These are phyloP conservation scores for Tribolium madens DNA, from an alignment of 1,140 invertebrate species.

Conservation along the genomic window DNA sequence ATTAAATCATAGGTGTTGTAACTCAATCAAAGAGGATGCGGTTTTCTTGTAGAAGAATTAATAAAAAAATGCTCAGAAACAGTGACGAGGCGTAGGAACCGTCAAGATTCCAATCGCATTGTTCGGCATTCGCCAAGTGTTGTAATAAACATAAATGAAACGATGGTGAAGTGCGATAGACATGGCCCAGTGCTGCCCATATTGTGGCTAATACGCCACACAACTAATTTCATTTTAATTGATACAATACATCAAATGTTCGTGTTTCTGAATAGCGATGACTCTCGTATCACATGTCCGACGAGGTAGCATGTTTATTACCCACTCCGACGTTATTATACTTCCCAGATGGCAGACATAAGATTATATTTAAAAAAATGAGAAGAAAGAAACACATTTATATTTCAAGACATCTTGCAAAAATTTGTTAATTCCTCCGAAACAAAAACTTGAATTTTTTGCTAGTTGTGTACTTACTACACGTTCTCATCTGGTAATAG, in stretches of 20 bases:
- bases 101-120: slow-evolving; percentile 41
- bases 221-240: slow-evolving; percentile 44
- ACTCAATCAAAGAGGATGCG: slow-evolving; percentile 24
- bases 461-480: not conserved
- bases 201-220: slow-evolving; percentile 42
- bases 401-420: not conserved
- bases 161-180: slow-evolving; percentile 35
- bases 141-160: slow-evolving; percentile 44
- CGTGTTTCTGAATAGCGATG: slow-evolving; percentile 38
- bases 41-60: not conserved
- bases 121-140: slow-evolving; percentile 41
- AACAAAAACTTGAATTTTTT: not conserved
- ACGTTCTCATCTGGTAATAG: not conserved
- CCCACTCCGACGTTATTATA: slow-evolving; percentile 11
- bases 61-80: slow-evolving; percentile 26
- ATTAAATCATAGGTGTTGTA: slow-evolving; percentile 41
- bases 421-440: not conserved
- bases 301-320: slow-evolving; percentile 27
- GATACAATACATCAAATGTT: slow-evolving; percentile 44
- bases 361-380: slow-evolving; percentile 3
- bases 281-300: slow-evolving; percentile 31
- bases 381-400: not conserved
- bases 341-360: slow-evolving; percentile 13
- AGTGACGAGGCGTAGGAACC: slow-evolving; percentile 15
- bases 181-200: slow-evolving; percentile 41